These are phyloP conservation scores for Wasmannia auropunctata DNA, from an alignment of 1,140 invertebrate genomes.

Conservation along the genomic window DNA sequence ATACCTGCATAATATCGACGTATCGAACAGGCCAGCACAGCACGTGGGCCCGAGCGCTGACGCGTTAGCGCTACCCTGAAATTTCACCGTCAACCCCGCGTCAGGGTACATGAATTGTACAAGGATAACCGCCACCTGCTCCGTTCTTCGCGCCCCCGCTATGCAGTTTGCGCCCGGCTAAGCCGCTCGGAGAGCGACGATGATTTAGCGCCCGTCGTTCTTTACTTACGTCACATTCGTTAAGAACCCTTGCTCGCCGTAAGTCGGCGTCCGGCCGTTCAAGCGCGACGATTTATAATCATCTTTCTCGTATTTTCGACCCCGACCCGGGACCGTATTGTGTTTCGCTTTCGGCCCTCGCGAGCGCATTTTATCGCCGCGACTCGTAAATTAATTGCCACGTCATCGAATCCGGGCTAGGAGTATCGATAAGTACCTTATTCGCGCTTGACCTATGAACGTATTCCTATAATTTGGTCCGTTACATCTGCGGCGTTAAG, in stretches of 20 bases:
- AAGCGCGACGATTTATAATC: conserved; percentile 20
- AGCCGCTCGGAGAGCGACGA: conserved; percentile 9
- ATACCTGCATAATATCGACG: conserved; percentile 60
- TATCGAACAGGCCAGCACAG: conserved; percentile 30
- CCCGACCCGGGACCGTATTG: neutral
- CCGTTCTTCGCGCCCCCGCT: conserved; percentile 32
- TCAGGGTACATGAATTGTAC: conserved; percentile 32
- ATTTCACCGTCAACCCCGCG: conserved; percentile 42
- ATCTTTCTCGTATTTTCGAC: conserved; percentile 1
- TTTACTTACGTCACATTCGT: conserved; percentile 45
- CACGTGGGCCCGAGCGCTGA: conserved; percentile 34
- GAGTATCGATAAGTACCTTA: conserved; percentile 47
- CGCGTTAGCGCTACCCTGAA: conserved; percentile 38
- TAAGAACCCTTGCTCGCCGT: conserved; percentile 27
- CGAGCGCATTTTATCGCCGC: neutral
- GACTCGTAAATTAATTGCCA: conserved; percentile 18
- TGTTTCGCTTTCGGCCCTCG: no score
- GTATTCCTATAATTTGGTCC: conserved; percentile 30
- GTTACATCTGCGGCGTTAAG: conserved; percentile 53
- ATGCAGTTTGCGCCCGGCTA: conserved; percentile 39
- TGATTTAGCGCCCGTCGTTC: conserved; percentile 47
- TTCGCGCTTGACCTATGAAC: conserved; percentile 45
- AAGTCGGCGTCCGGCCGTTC: neutral
- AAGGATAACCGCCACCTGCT: conserved; percentile 37
- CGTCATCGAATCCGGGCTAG: neutral